Conservation (phyloP, 2,113 vertebrate genomes). For the Rana temporaria region DNA sequence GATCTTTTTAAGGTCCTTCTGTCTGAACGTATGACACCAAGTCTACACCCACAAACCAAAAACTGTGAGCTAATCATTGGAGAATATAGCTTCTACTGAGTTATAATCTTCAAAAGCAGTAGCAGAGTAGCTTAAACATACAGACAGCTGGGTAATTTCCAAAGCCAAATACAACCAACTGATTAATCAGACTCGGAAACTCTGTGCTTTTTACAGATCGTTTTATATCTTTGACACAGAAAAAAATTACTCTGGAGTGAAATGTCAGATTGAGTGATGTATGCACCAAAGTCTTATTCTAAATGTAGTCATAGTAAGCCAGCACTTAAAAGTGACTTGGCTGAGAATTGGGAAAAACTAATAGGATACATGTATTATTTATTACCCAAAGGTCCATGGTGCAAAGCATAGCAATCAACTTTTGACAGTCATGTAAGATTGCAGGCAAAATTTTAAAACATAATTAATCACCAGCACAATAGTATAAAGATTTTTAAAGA, state of each 20-base stretch:
- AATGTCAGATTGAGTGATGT: neutral
- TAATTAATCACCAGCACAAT: too few relatives aligned
- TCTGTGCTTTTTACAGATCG: neutral
- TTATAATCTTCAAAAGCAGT: neutral
- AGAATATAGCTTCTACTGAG: constrained; percentile 40
- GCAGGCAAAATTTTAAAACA: too few relatives aligned
- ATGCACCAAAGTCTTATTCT: neutral
- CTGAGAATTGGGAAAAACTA: constrained; percentile 13
- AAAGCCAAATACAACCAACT: constrained; percentile 29
- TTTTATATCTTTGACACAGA: neutral
- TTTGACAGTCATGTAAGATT: too few relatives aligned
- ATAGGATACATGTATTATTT: constrained; percentile 10
- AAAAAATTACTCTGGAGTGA: neutral
- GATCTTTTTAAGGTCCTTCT: constrained; percentile 1
- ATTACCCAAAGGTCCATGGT: neutral
- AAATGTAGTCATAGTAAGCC: constrained; percentile 10
- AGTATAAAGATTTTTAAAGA: too few relatives aligned
- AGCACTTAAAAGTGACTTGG: neutral
- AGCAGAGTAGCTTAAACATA: constrained; percentile 3
- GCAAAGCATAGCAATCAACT: too few relatives aligned
- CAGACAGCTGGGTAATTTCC: constrained; percentile 44
- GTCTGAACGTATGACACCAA: constrained; percentile 8
- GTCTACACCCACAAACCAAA: constrained; percentile 29
- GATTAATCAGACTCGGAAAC: constrained; percentile 23
- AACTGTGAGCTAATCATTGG: constrained; percentile 40